Base-by-base conservation (phyloP, 2,113 vertebrate species). In the Egretta garzetta region DNA sequence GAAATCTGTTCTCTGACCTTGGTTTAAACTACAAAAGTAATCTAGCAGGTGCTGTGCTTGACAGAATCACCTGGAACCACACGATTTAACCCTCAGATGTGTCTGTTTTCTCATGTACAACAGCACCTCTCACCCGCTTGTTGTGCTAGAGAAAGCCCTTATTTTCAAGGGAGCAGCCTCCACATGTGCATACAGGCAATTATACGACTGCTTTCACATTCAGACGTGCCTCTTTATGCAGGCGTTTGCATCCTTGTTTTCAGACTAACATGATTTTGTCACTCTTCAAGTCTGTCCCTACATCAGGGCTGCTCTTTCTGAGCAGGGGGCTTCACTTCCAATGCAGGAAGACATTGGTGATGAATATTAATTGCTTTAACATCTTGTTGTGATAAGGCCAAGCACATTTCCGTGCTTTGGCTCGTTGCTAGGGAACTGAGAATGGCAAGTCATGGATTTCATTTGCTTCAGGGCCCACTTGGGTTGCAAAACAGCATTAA, bases 401-500 rank as follows among this genome's bases (percentile, higher is more conserved):
- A 77, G 97, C 60, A 75, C 95, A 86, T 97, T 98, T 97, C 91
- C 23, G 79, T 92, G 96, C 97, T 96, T 97, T 66, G 80, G 74
- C 91, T 93, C 11, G 98, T 98, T 98, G 98, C 98, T 98, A 98
- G 91, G 98, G 96, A 98, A 98, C 98, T 77, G 85, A 75, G 64
- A 76, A 86, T 93, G 96, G 96, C 96, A 95, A 96, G 95, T 88
- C 95, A 35, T 27, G 91, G 97, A 96, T 95, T 91, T 94, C 93
- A 73, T 92, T 94, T 88, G 96, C 97, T 94, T 84, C 67, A 88
- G 96, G 97, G 96, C 84, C 72, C 64, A 12, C 97, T 77, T 67
- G 85, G 93, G 93, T 45, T 93, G 90, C 96, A 96, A 49, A 91
- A 80, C 96, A 91, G 77, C 74, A 50, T 93, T 94, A 93, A 96